These are phyloP conservation scores for Stratiomys singularior DNA, from an alignment of 2,888 invertebrate species.

Conservation along the genomic window DNA sequence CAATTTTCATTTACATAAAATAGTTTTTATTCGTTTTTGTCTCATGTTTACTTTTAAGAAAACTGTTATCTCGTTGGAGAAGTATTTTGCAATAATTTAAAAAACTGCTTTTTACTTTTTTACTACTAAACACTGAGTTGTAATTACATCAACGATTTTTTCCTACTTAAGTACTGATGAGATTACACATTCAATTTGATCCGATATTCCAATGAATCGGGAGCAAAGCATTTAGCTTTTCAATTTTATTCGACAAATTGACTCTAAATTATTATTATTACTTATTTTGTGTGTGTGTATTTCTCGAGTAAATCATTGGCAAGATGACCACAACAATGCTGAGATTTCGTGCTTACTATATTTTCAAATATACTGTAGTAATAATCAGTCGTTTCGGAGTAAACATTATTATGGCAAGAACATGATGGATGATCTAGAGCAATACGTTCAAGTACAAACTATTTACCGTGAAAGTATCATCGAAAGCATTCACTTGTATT, in stretches of 20 bases:
- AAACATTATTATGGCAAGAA: slow-evolving; percentile 51
- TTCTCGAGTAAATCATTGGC: slow-evolving; percentile 24
- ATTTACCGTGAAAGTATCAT: not conserved
- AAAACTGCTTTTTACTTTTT: slow-evolving; percentile 6
- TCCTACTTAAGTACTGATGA: slow-evolving; percentile 43
- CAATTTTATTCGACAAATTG: not conserved
- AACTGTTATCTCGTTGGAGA: slow-evolving; percentile 18
- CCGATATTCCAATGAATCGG: too few species aligned
- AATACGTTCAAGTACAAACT: too few species aligned
- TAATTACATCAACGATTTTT: slow-evolving; percentile 43
- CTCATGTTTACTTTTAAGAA: slow-evolving; percentile 36
- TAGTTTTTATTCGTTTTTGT: slow-evolving; percentile 44
- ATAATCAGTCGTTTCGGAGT: slow-evolving; percentile 46
- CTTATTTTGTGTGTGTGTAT: too few species aligned
- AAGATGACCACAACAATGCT: not conserved
- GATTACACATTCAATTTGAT: slow-evolving; percentile 3
- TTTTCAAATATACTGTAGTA: slow-evolving; percentile 32
- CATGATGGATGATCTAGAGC: slow-evolving; percentile 7
- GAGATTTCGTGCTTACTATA: slow-evolving; percentile 27
- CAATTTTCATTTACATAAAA: slow-evolving; percentile 41
- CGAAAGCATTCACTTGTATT: not conserved
- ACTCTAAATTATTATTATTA: not conserved
- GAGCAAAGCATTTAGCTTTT: not conserved
- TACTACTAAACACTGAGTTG: slow-evolving; percentile 43
- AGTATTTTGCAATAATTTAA: slow-evolving; percentile 25